These are phyloP conservation scores for Eurytoma californica DNA, from an alignment of 2,888 invertebrate species.

Conservation along the genomic window DNA sequence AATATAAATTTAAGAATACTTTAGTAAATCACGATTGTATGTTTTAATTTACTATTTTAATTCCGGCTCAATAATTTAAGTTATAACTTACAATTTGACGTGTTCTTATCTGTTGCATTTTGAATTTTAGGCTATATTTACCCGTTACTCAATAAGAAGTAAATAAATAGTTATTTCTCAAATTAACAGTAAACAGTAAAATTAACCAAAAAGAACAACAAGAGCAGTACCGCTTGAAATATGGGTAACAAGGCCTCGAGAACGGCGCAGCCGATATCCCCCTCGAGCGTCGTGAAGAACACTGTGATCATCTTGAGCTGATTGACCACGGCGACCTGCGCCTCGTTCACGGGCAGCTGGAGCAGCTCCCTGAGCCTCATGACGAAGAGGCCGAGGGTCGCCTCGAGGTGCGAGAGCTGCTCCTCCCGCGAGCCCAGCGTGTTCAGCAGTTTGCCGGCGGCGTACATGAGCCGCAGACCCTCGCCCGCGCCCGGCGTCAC, in stretches of 20 bases:
- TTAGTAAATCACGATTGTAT: too few species aligned
- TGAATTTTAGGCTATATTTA: too few species aligned
- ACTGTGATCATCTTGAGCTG: constrained; percentile 83
- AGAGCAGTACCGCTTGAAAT: constrained; percentile 52
- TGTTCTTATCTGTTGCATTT: too few species aligned
- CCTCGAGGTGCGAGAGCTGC: constrained; percentile 83
- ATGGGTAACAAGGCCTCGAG: constrained; percentile 77
- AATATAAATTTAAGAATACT: too few species aligned
- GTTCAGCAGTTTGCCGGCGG: constrained; percentile 85
- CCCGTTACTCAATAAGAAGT: too few species aligned
- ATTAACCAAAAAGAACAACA: neutral
- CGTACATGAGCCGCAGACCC: constrained; percentile 84
- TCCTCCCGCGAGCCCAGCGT: constrained; percentile 79
- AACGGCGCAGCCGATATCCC: constrained; percentile 74
- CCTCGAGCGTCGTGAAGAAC: constrained; percentile 80
- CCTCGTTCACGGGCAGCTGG: constrained; percentile 58
- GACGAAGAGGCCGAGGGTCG: constrained; percentile 82
- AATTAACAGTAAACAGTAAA: neutral
- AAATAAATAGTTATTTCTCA: too few species aligned
- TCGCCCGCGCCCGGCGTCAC: constrained; percentile 82
- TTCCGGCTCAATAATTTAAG: too few species aligned
- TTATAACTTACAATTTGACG: too few species aligned
- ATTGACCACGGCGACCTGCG: constrained; percentile 76
- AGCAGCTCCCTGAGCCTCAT: constrained; percentile 79
- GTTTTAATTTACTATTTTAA: too few species aligned